Percentiles rank a stretch among this genome's conserved stretches.
Evolutionary conservation across 2,888 invertebrate genomes (phyloP).

Genomic region (Tiliacea aurago): DNA sequence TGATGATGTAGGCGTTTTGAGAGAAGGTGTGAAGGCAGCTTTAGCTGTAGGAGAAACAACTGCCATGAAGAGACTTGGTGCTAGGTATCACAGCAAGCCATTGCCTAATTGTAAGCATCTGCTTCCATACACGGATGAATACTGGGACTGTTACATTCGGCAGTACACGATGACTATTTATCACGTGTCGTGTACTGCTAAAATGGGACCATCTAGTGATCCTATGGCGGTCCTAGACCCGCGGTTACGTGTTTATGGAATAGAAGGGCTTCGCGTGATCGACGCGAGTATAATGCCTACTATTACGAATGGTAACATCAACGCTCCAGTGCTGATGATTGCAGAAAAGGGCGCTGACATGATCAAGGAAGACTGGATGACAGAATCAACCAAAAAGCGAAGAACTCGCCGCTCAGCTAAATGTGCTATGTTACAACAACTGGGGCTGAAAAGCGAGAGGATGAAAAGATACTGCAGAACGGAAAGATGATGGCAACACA

Average conservation of each 20-base stretch:
- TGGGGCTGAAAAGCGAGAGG: conserved; percentile 68
- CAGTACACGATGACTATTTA: conserved; percentile 97
- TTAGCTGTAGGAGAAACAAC: conserved; percentile 95
- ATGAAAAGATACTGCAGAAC: conserved; percentile 71
- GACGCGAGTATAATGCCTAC: conserved; percentile 97
- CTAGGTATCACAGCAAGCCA: conserved; percentile 93
- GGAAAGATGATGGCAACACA: conserved; percentile 77
- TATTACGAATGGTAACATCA: conserved; percentile 96
- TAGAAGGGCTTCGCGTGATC: conserved; percentile 94
- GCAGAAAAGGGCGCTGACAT: conserved; percentile 96
- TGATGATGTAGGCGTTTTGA: conserved; percentile 94
- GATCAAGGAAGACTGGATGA: conserved; percentile 93
- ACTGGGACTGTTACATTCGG: conserved; percentile 95
- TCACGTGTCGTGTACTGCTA: conserved; percentile 95
- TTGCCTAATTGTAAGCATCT: conserved; percentile 96
- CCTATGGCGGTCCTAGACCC: conserved; percentile 96
- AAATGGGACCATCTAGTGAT: conserved; percentile 95
- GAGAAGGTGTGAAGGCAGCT: conserved; percentile 97
- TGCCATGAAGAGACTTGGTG: conserved; percentile 94
- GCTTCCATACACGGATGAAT: conserved; percentile 94
- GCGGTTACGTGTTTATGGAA: conserved; percentile 93
- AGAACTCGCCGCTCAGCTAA: conserved; percentile 74
- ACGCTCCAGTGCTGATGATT: conserved; percentile 97
- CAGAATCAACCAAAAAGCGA: conserved; percentile 62
- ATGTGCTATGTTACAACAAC: conserved; percentile 72